Base-by-base conservation (phyloP, 2,888 invertebrate genomes). In the Metacarcinus magister region DNA sequence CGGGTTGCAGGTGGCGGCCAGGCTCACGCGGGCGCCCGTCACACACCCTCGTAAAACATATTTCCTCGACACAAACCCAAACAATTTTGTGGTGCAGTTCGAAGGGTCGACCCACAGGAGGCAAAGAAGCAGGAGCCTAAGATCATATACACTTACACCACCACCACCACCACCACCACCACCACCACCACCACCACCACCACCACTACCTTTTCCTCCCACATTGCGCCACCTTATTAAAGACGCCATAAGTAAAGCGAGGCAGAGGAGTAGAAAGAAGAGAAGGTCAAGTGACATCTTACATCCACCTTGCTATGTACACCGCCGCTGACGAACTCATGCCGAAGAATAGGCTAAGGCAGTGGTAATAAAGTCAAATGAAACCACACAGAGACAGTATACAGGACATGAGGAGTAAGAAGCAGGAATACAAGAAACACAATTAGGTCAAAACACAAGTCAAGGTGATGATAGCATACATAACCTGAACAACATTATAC, bases 21-120 rank as follows among this genome's bases (percentile, higher is more conserved):
- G 82, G 28, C 82, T 82, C 82, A 32, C 75, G 75, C 16, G 75
- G 75, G n/a, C n/a, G n/a, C n/a, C 75, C 75, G 75, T 82, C 82
- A 82, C 82, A 16, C 82, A 75, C 2, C 13, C 82, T 82, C 82
- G 32, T 82, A 82, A 82, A 82, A 82, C 82, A 82, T 32, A 82
- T 32, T 82, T 28, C 32, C 82, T 82, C 32, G 32, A 32, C 82
- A 82, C 32, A 82, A 82, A 82, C 82, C 32, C 82, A 32, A 82
- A 82, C 28, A 28, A 82, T 82, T 82, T 82, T 28, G 7, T 32
- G 82, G 82, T 82, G 82, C 82, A 32, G 32, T 13, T 1, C 23
- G 82, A 16, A 32, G 32, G 82, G 2, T 82, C 32, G 82, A 28
- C 13, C 10, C 7, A 32, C 82, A 32, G 28, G 32, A 16, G 82